Conservation (phyloP, 2,797 vertebrate genomes). For the Chelonia mydas region DNA sequence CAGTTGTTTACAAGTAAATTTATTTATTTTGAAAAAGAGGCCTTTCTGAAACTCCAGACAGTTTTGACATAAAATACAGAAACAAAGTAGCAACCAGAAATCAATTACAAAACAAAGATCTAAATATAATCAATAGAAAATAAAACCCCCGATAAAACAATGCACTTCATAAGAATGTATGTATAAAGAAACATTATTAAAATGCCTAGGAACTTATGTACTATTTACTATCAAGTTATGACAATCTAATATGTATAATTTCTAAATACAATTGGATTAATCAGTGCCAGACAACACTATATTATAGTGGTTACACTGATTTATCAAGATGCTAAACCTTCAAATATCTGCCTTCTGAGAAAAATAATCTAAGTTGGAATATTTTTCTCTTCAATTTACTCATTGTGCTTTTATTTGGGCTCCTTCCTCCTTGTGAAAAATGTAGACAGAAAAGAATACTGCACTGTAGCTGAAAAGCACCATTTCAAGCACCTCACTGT, state of each 20-base stretch:
- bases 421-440: constrained; percentile 59
- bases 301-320: background rate
- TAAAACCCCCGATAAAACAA: background rate
- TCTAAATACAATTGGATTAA: constrained; percentile 33
- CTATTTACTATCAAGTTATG: constrained; percentile 25
- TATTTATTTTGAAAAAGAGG: constrained; percentile 35
- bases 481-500: constrained; percentile 67
- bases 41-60: constrained; percentile 1
- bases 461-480: constrained; percentile 50
- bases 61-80: background rate
- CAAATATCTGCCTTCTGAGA: background rate
- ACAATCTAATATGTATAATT: background rate
- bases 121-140: constrained; percentile 26
- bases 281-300: constrained; percentile 1
- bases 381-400: constrained; percentile 9
- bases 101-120: background rate
- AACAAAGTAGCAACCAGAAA: background rate
- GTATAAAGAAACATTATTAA: background rate
- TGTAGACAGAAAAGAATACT: constrained; percentile 53
- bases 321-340: constrained; percentile 56
- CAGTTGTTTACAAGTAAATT: constrained; percentile 14
- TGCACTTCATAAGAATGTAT: background rate
- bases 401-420: constrained; percentile 45
- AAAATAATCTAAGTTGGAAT: constrained; percentile 12
- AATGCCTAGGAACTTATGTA: background rate